A percentile compares a stretch with the other conserved stretches of the same genome.
Conservation (phyloP, 2,113 vertebrate genomes). For the Zeus faber region DNA sequence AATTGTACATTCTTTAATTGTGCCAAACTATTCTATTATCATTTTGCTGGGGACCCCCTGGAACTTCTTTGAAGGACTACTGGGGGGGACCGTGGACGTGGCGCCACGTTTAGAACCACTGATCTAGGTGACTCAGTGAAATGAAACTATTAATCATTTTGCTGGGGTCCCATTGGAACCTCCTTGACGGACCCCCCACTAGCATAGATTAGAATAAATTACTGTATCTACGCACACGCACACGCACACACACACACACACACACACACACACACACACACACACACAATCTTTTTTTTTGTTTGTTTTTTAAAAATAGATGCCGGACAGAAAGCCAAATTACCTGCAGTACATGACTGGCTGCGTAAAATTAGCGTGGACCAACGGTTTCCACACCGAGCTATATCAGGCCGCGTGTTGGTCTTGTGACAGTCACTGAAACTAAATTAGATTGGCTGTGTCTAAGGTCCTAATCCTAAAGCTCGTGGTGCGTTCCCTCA, state of each 20-base stretch:
- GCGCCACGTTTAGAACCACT: too few species aligned
- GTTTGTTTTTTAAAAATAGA: neutral
- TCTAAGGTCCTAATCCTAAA: conserved; percentile 20
- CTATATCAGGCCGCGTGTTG: conserved; percentile 24
- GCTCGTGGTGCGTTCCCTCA: conserved; percentile 11
- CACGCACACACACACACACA: neutral
- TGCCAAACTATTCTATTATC: too few species aligned
- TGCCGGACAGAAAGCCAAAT: neutral
- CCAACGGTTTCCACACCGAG: neutral
- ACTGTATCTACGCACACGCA: neutral
- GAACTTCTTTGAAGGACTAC: too few species aligned
- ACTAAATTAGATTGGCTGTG: conserved; percentile 46
- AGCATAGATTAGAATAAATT: too few species aligned
- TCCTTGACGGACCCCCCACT: too few species aligned
- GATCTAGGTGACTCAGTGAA: too few species aligned
- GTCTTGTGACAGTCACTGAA: conserved; percentile 60
- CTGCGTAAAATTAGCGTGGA: conserved; percentile 1
- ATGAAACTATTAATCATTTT: too few species aligned
- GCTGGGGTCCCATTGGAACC: too few species aligned
- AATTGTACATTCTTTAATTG: too few species aligned
- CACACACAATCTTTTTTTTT: neutral
- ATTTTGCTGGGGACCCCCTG: too few species aligned
- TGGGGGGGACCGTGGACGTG: too few species aligned
- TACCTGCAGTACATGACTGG: conserved; percentile 1
- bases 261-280: neutral